These are phyloP conservation scores for Calephelis virginiensis DNA, from an alignment of 1,140 invertebrate genomes.

Conservation along the genomic window DNA sequence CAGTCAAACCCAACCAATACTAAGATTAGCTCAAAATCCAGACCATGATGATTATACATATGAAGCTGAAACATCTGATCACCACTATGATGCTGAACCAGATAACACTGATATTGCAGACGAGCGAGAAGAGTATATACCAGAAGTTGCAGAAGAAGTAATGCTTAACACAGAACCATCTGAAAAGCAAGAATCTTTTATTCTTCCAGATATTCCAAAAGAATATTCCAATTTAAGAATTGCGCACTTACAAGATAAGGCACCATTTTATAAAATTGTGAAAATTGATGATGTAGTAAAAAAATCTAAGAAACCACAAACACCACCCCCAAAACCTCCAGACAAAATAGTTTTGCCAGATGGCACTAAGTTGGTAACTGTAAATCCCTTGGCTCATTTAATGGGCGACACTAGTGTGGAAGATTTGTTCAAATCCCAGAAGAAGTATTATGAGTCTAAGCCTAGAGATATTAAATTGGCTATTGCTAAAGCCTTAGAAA, in stretches of 20 bases:
- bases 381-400: constrained; percentile 60
- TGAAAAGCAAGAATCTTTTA: constrained; percentile 36
- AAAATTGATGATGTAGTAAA: constrained; percentile 44
- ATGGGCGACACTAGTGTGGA: constrained; percentile 43
- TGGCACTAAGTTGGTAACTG: constrained; percentile 53
- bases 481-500: constrained; percentile 26
- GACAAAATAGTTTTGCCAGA: constrained; percentile 42
- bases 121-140: constrained; percentile 31
- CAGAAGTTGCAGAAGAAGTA: constrained; percentile 59
- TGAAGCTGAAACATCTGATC: not conserved
- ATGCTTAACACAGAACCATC: constrained; percentile 40
- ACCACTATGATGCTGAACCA: constrained; percentile 3
- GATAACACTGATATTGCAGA: constrained; percentile 29
- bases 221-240: constrained; percentile 43
- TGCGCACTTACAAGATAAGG: constrained; percentile 48
- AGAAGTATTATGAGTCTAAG: constrained; percentile 49
- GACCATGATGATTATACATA: constrained; percentile 15
- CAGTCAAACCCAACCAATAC: constrained; percentile 17
- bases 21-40: constrained; percentile 22
- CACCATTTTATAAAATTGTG: constrained; percentile 61
- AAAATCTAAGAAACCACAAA: constrained; percentile 16
- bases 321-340: constrained; percentile 9
- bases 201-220: constrained; percentile 41
- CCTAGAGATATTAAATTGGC: constrained; percentile 30
- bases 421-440: constrained; percentile 31